Conservation (phyloP, 2,113 vertebrate genomes). For the Columbina picui region DNA sequence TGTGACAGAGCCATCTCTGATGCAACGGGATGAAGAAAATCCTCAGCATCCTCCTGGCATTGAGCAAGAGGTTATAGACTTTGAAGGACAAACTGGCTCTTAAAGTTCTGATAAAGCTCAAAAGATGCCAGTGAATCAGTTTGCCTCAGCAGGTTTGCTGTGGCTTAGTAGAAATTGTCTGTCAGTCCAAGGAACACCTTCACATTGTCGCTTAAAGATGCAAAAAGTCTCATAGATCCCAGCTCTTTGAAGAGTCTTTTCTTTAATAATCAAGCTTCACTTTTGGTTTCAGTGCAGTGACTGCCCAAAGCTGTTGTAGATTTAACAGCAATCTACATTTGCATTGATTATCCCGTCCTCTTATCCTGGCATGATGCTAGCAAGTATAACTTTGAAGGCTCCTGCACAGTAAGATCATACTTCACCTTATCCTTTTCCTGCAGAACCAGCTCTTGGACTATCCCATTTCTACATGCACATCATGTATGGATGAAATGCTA, state of each 20-base stretch:
- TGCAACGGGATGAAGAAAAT: background rate
- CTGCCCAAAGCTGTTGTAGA: background rate
- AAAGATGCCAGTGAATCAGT: background rate
- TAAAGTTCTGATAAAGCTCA: background rate
- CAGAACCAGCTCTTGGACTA: background rate
- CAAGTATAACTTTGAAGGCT: background rate
- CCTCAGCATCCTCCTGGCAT: background rate
- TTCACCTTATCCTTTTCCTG: background rate
- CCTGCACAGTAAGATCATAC: rapidly evolving
- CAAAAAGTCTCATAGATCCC: background rate
- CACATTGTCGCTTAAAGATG: background rate
- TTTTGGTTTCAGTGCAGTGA: background rate
- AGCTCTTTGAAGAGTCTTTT: background rate
- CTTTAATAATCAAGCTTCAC: background rate
- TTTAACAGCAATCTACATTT: background rate
- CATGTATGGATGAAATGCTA: background rate
- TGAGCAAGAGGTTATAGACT: background rate
- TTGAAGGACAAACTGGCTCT: background rate
- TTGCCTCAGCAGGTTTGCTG: background rate
- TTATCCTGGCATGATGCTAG: background rate
- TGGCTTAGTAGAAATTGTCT: background rate
- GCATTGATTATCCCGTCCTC: rapidly evolving
- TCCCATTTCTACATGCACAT: background rate
- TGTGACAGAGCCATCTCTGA: background rate
- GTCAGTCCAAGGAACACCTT: background rate